Base-by-base conservation (phyloP, 2,888 invertebrate genomes). In the Ischnura elegans region DNA sequence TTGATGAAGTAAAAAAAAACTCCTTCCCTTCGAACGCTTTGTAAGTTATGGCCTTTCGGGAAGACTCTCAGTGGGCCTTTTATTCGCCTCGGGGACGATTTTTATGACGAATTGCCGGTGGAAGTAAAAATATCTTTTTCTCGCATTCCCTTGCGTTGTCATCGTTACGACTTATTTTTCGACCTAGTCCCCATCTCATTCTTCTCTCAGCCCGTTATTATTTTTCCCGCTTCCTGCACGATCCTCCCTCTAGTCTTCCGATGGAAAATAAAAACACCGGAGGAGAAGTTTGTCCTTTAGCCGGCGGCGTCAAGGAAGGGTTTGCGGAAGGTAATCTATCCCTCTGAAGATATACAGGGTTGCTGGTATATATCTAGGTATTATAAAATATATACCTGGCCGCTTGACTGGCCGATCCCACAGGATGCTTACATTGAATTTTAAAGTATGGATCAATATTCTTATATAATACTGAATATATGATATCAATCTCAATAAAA, bases 91-190 rank as follows among this genome's bases (percentile, higher is more conserved):
- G 16, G 36, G 36, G 36, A 76, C 76, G 76, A 76, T 76, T 36
- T 76, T 36, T 36, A 36, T 76, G 76, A 76, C 76, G 76, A 76
- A 76, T 76, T 36, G 76, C 76, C 10, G 36, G 36, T 25, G 36
- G 76, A 51, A 36, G 16, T 76, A 36, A 76, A 76, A 76, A 76
- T 76, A 76, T 76, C 36, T 21, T 8, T 47, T 5, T 3, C 76
- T 8, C 13, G 76, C 10, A 10, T 19, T 51, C 19, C 76, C 76
- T 13, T 76, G 36, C 76, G 25, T 76, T 76, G 36, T 76, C 76
- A 76, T 76, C 76, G 76, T 76, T 76, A 76, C 76, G 76, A 76
- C 76, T 29, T 76, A 76, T 76, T 76, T n/a, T 76, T 76, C 76
- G 76, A 36, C 76, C 76, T 76, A 2, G 21, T 36, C 36, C 36